Evolutionary conservation across 2,113 vertebrate species (phyloP).

Genomic region (Mesembrinibis cayennensis): DNA sequence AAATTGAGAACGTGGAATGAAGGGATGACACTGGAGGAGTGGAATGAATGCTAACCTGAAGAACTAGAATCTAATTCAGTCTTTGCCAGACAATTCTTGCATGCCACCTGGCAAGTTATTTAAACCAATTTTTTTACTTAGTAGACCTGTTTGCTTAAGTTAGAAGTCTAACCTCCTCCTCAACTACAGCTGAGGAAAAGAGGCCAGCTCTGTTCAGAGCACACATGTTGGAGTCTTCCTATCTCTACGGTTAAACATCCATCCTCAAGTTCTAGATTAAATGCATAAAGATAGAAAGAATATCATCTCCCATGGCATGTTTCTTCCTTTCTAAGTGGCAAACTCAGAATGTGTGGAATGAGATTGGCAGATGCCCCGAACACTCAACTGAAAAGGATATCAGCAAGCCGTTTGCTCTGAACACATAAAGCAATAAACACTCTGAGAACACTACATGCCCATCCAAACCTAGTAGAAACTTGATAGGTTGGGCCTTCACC

Average conservation of each 20-base stretch:
- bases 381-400: background rate
- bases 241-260: background rate
- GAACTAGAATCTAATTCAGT: background rate
- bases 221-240: background rate
- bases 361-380: background rate
- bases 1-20: background rate
- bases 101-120: background rate
- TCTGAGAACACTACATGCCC: background rate
- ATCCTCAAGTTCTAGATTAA: background rate
- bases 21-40: background rate
- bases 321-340: background rate
- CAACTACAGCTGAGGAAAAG: background rate
- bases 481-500: background rate
- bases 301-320: background rate
- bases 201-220: background rate
- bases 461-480: background rate
- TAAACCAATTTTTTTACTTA: background rate
- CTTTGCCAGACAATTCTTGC: background rate
- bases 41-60: background rate
- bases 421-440: background rate
- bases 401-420: background rate
- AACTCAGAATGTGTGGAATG: background rate
- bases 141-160: background rate
- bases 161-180: background rate
- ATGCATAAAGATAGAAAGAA: background rate